Conservation (phyloP, 2,797 vertebrate genomes). For the Sternarchorhynchus goeldii region DNA sequence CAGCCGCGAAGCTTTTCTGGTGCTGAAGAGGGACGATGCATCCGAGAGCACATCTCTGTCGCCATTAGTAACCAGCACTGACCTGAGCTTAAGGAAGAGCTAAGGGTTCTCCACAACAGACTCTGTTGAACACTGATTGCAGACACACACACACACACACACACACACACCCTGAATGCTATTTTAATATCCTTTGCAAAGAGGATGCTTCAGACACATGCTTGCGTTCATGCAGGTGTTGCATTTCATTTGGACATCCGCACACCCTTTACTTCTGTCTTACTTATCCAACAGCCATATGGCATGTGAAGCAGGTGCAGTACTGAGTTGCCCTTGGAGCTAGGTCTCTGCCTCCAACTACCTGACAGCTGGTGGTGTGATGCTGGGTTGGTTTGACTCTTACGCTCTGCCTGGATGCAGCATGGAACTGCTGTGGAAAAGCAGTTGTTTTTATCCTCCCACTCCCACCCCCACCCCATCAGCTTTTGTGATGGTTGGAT, state of each 20-base stretch:
- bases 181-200: background rate
- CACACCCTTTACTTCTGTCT: background rate
- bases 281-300: background rate
- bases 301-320: background rate
- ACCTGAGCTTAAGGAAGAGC: constrained; percentile 89
- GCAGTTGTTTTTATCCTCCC: background rate
- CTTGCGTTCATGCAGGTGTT: constrained; percentile 3
- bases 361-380: too few species aligned
- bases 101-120: constrained; percentile 61
- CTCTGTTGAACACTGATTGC: constrained; percentile 1
- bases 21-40: constrained; percentile 85
- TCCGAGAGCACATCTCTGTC: constrained; percentile 89
- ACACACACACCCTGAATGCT: background rate
- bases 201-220: background rate
- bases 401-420: too few species aligned
- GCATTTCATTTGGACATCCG: background rate
- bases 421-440: too few species aligned
- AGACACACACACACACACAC: background rate
- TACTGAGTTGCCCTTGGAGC: background rate
- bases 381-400: too few species aligned
- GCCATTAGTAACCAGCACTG: constrained; percentile 83
- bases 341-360: too few species aligned
- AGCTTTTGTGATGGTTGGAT: background rate
- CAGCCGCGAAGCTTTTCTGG: constrained; percentile 92
- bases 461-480: too few species aligned